A percentile compares a stretch with the other conserved stretches of the same genome.
Evolutionary conservation across 2,888 invertebrate genomes (phyloP).

Genomic region (Drosophila niveifrons): DNA sequence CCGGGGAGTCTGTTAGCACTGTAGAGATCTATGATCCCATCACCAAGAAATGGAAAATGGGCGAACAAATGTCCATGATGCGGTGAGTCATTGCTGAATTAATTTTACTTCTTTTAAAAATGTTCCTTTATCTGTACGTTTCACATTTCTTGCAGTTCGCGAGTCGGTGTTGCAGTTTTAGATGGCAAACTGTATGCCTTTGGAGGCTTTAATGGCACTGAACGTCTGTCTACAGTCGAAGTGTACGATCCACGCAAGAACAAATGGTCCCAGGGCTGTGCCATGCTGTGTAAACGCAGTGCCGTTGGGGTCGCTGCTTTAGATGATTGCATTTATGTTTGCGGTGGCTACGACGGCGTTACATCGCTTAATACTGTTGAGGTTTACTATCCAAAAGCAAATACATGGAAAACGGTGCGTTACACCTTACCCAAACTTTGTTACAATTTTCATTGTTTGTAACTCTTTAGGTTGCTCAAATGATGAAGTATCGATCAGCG

Average conservation of each 20-base stretch:
- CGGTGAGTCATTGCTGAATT: conserved; percentile 65
- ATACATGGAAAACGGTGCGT: conserved; percentile 90
- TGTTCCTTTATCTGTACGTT: background rate
- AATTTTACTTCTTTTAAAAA: background rate
- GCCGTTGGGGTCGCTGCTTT: conserved; percentile 93
- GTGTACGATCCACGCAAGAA: conserved; percentile 91
- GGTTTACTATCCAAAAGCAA: conserved; percentile 90
- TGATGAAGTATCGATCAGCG: conserved; percentile 87
- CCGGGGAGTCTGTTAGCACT: conserved; percentile 93
- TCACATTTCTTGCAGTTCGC: conserved; percentile 86
- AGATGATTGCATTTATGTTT: conserved; percentile 92
- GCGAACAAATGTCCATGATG: conserved; percentile 93
- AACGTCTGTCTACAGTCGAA: conserved; percentile 93
- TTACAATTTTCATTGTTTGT: background rate
- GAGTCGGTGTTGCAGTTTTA: conserved; percentile 94
- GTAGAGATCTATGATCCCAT: conserved; percentile 94
- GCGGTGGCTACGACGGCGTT: conserved; percentile 94
- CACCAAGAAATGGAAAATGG: conserved; percentile 90
- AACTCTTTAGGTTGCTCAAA: conserved; percentile 83
- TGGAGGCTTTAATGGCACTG: conserved; percentile 94
- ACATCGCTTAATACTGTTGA: conserved; percentile 93
- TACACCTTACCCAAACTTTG: too few relatives aligned
- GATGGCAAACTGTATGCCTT: conserved; percentile 92
- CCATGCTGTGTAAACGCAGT: conserved; percentile 92
- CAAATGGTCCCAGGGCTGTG: conserved; percentile 91